Evolutionary conservation across 2,797 vertebrate genomes (phyloP), one percentile per base, ranked within the genome.

Genomic region (Trachurus trachurus): DNA sequence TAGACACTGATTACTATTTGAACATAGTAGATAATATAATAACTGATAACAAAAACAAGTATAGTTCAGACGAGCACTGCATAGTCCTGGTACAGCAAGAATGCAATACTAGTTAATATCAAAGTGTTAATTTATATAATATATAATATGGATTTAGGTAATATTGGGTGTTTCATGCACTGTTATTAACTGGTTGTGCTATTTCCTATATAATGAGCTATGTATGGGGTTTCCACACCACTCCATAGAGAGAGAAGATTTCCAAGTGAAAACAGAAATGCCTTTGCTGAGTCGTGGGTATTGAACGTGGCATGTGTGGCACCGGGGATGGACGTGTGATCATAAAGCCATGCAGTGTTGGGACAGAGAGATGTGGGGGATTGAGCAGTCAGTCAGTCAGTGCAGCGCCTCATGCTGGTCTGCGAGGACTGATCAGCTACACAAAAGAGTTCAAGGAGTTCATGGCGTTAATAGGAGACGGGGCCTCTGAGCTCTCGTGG

Each of bases 381-480:
- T 70, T 17, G 67, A 80, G 79, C 67, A 75, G 86, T 87, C 26
- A 26, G 86, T 87, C 26, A 26, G 26, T 26, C 83, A 69, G 76
- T 73, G 80, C 67, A 76, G 68, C 29, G 21, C 71, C 78, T 76
- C 64, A 49, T 76, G 85, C 49, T 40, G 71, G 37, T 69, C 68
- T 59, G 76, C 44, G 56, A 81, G 45, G 34, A 53, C 67, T 1
- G 64, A 71, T 5, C 26, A 71, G 75, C 94, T 97, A 99, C 94
- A 99, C 98, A 89, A 99, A 98, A 16, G 98, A 99, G 95, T 99
- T 99, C 96, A 99, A 97, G 60, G 98, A 99, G 95, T 99, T 99
- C 96, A 99, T 98, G 91, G 97, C 96, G 21, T 98, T 98, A 90
- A 97, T 94, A 11, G 98, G 98, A 88, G 98, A 99, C 17, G 98